Conservation (phyloP, 2,113 vertebrate genomes). For the Microcebus griseorufus region DNA sequence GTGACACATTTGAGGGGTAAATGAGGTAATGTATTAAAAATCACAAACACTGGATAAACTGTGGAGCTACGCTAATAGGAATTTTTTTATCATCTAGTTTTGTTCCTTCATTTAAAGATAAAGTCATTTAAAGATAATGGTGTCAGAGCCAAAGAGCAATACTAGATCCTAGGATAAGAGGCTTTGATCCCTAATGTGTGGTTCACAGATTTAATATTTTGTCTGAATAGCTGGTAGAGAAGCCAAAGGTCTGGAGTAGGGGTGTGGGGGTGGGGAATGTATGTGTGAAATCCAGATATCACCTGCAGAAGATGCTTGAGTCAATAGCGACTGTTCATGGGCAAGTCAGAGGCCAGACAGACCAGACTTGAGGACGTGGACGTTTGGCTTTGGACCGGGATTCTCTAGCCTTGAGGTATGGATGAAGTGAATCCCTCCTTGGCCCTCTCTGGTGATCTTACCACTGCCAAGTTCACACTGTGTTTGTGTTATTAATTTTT, state of each 20-base stretch:
- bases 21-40: constrained; percentile 1
- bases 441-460: background rate
- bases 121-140: background rate
- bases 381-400: background rate
- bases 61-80: background rate
- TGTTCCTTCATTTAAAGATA: background rate
- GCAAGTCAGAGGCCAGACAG: background rate
- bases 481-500: background rate
- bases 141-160: background rate
- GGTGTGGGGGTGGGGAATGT: too few species aligned
- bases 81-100: background rate
- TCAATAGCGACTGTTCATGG: background rate
- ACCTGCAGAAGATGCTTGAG: background rate
- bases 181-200: background rate
- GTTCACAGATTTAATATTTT: background rate
- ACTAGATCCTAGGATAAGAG: background rate
- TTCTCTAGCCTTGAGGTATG: background rate
- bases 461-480: background rate
- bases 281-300: rapidly evolving
- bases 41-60: background rate
- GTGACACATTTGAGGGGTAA: background rate
- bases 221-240: background rate
- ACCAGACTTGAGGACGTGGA: background rate
- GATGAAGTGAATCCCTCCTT: background rate
- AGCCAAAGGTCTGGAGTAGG: background rate